A percentile compares a stretch with the other conserved stretches of the same genome.
These are phyloP conservation scores for Drosophila sproati DNA, from an alignment of 1,140 invertebrate species.

Conservation along the genomic window DNA sequence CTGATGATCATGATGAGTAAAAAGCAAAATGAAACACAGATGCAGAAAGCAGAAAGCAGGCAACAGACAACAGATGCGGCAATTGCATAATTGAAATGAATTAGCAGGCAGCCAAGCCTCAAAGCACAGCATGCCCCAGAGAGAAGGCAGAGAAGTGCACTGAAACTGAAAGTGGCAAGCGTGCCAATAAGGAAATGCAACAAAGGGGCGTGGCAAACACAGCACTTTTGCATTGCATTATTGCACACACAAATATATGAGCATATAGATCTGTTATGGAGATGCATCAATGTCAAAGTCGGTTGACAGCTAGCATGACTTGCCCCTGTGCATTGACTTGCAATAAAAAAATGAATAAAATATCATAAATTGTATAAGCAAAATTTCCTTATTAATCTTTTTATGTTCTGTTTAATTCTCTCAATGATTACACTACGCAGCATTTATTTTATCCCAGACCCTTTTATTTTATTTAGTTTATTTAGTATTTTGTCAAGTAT, in stretches of 20 bases:
- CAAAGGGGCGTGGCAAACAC: slow-evolving; percentile 23
- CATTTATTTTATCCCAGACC: too few species aligned
- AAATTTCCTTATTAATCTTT: too few species aligned
- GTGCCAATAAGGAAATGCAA: slow-evolving; percentile 50
- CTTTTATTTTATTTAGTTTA: too few species aligned
- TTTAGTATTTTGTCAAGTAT: too few species aligned
- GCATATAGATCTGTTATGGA: slow-evolving; percentile 8
- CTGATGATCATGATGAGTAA: slow-evolving; percentile 53
- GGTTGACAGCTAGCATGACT: background rate
- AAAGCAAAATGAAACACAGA: slow-evolving; percentile 6
- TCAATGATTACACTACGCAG: too few species aligned
- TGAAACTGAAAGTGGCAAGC: slow-evolving; percentile 73
- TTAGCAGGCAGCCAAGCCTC: slow-evolving; percentile 55
- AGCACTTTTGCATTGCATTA: too few species aligned
- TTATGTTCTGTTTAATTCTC: too few species aligned
- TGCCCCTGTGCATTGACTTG: background rate
- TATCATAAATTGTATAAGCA: too few species aligned
- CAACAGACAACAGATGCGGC: slow-evolving; percentile 45
- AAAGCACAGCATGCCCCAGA: slow-evolving; percentile 27
- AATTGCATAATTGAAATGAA: slow-evolving; percentile 83
- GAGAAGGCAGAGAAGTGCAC: slow-evolving; percentile 12
- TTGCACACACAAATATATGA: background rate
- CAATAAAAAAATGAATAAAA: background rate
- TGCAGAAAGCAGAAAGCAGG: slow-evolving; percentile 28
- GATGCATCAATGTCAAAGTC: slow-evolving; percentile 61